Evolutionary conservation across 2,113 vertebrate genomes (phyloP).

Genomic region (Morone chrysops): DNA sequence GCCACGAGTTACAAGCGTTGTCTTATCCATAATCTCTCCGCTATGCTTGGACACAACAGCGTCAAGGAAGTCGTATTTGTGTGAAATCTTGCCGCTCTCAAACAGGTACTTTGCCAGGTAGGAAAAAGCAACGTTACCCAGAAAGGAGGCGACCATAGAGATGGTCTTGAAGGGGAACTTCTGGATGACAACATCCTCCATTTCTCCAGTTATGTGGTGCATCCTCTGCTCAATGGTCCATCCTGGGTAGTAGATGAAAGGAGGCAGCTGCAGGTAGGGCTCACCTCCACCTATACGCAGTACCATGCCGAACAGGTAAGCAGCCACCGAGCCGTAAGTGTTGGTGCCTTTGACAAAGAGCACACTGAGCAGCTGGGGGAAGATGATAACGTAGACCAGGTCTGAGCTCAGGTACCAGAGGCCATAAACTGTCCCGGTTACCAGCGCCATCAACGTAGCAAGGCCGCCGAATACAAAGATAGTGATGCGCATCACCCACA

Average conservation of each 20-base stretch:
- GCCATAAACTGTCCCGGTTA: slow-evolving; percentile 94
- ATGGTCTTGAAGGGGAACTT: slow-evolving; percentile 96
- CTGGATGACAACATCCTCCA: slow-evolving; percentile 88
- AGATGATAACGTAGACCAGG: slow-evolving; percentile 98
- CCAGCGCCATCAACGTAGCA: slow-evolving; percentile 95
- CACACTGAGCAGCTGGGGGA: slow-evolving; percentile 96
- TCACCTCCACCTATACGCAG: slow-evolving; percentile 96
- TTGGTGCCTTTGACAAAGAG: slow-evolving; percentile 97
- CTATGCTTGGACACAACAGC: slow-evolving; percentile 95
- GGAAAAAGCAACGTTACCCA: slow-evolving; percentile 91
- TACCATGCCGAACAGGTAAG: slow-evolving; percentile 92
- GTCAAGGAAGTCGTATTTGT: slow-evolving; percentile 95
- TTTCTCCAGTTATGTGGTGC: slow-evolving; percentile 73
- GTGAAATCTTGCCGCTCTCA: slow-evolving; percentile 94
- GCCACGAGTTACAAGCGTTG: slow-evolving; percentile 92
- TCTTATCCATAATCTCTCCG: slow-evolving; percentile 98
- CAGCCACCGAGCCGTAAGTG: slow-evolving; percentile 94
- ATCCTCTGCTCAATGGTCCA: slow-evolving; percentile 76
- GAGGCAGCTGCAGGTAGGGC: slow-evolving; percentile 92
- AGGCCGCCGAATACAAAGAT: slow-evolving; percentile 94
- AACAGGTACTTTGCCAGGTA: slow-evolving; percentile 96
- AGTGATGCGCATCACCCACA: slow-evolving; percentile 97
- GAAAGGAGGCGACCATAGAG: slow-evolving; percentile 93
- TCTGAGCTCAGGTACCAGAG: slow-evolving; percentile 99
- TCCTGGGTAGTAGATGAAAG: slow-evolving; percentile 95